Evolutionary conservation across 2,113 vertebrate species (phyloP).

Genomic region (Dicaeum eximium): DNA sequence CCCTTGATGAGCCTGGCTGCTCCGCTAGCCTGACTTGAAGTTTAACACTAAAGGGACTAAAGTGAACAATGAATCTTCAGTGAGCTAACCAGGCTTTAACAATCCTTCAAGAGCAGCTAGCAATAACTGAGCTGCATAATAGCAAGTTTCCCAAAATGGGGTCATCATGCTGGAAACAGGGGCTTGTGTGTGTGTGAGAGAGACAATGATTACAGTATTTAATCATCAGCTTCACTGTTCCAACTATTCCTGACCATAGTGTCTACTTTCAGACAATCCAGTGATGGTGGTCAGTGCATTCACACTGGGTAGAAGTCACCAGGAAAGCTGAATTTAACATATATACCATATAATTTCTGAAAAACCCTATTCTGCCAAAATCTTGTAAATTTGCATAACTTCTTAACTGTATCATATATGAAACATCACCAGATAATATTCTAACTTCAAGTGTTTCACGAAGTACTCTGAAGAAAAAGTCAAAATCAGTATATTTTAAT

Average conservation of each 20-base stretch:
- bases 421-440: not conserved
- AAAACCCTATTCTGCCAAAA: not conserved
- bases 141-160: slow-evolving; percentile 44
- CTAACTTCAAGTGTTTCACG: not conserved
- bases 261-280: slow-evolving; percentile 12
- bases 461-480: not conserved
- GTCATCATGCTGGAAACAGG: slow-evolving; percentile 46
- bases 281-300: not conserved
- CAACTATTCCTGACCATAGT: not conserved
- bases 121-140: slow-evolving; percentile 32
- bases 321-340: not conserved
- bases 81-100: slow-evolving; percentile 65
- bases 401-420: rapidly evolving
- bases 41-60: slow-evolving; percentile 19
- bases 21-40: slow-evolving; percentile 4
- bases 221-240: not conserved
- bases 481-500: not conserved
- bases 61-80: slow-evolving; percentile 57
- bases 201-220: slow-evolving; percentile 48
- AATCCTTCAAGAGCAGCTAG: slow-evolving; percentile 44
- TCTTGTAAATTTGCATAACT: not conserved
- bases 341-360: not conserved
- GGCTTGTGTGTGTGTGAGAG: slow-evolving; percentile 17
- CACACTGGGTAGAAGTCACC: not conserved
- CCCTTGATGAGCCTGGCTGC: not conserved